Evolutionary conservation across 2,888 invertebrate species (phyloP).

Genomic region (Chloroclysta siterata): DNA sequence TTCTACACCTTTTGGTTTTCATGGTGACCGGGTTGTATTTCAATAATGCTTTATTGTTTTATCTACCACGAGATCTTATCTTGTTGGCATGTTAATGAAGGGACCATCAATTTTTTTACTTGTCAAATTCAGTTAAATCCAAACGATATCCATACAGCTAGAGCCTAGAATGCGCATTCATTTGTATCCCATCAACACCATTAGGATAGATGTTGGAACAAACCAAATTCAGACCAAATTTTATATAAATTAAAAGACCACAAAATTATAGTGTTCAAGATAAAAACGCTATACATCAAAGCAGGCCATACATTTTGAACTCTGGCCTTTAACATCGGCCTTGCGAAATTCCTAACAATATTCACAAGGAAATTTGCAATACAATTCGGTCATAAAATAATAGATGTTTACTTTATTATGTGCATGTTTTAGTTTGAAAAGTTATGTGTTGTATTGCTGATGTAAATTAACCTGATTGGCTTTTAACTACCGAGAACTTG

Average conservation of each 20-base stretch:
- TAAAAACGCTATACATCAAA: not conserved
- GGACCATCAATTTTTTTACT: not conserved
- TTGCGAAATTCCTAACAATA: conserved; percentile 3
- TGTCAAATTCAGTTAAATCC: not conserved
- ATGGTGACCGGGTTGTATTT: conserved; percentile 40
- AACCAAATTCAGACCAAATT: not conserved
- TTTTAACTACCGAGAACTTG: conserved; percentile 49
- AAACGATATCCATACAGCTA: not conserved
- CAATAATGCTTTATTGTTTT: conserved; percentile 24
- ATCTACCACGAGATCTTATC: not conserved
- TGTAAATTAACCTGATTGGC: conserved; percentile 70
- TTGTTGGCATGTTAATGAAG: not conserved
- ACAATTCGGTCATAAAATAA: conserved; percentile 38
- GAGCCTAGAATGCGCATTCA: conserved; percentile 15
- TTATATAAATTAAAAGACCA: not conserved
- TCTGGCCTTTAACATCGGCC: not conserved
- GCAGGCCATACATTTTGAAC: not conserved
- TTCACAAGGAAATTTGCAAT: conserved; percentile 24
- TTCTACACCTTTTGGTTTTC: conserved; percentile 28
- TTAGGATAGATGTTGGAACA: not conserved
- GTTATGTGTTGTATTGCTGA: conserved; percentile 72
- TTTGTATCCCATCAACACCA: conserved; percentile 1
- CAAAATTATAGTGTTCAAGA: not conserved
- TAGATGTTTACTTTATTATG: conserved; percentile 36
- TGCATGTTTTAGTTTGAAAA: conserved; percentile 44